A percentile compares a stretch with the other conserved stretches of the same genome.
Conservation (phyloP, 2,113 vertebrate genomes). For the Phaethornis superciliosus region DNA sequence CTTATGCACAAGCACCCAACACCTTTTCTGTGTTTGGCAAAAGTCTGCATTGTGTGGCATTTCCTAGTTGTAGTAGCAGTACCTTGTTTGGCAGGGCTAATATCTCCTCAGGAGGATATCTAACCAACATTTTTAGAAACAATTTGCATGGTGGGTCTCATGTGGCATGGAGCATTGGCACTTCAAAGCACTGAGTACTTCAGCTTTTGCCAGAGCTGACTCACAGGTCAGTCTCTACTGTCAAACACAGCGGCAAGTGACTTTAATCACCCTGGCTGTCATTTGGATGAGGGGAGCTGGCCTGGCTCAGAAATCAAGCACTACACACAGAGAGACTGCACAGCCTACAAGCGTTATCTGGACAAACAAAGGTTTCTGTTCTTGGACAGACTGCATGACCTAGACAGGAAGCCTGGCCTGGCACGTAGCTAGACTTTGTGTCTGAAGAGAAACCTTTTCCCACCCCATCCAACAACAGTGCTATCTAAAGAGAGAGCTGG, state of each 20-base stretch:
- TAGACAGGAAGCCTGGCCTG: slow-evolving; percentile 44
- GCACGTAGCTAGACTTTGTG: background rate
- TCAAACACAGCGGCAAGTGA: background rate
- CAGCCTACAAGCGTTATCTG: background rate
- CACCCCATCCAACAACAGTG: background rate
- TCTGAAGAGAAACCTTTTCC: background rate
- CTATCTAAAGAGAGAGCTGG: background rate
- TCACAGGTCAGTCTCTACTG: slow-evolving; percentile 21
- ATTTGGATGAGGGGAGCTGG: background rate
- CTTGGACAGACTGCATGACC: background rate
- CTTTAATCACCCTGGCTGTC: slow-evolving; percentile 40
- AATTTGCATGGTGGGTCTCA: slow-evolving; percentile 35
- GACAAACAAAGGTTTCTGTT: slow-evolving; percentile 41
- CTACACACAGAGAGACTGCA: background rate
- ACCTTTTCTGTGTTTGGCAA: background rate
- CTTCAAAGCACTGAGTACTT: slow-evolving; percentile 11
- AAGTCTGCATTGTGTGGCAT: background rate
- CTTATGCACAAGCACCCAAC: background rate
- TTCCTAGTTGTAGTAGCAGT: background rate
- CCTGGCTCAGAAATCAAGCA: background rate
- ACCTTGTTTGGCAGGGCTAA: background rate
- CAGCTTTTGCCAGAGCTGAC: slow-evolving; percentile 38
- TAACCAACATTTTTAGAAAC: slow-evolving; percentile 41
- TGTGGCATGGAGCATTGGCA: background rate
- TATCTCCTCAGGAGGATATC: background rate